Percentiles rank a stretch among this genome's conserved stretches.
Conservation (phyloP, 1,140 invertebrate species). For the Bombus polaris region DNA sequence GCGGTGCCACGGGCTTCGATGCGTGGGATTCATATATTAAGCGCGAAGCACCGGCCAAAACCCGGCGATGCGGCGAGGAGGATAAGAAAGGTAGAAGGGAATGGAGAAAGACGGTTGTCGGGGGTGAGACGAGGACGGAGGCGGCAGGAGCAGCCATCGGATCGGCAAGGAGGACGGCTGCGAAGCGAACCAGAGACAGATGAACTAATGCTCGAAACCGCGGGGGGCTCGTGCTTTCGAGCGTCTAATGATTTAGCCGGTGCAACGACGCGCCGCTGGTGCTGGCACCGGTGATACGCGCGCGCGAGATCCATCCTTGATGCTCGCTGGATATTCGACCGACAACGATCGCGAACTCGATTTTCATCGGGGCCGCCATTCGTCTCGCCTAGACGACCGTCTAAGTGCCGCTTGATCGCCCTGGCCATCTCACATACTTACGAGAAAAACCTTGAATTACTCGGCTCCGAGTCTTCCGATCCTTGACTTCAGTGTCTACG, state of each 20-base stretch:
- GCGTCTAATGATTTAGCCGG: slow-evolving; percentile 80
- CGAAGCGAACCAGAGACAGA: slow-evolving; percentile 78
- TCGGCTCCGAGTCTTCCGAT: neutral
- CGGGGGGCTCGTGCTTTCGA: slow-evolving; percentile 78
- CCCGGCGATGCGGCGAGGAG: slow-evolving; percentile 51
- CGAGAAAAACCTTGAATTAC: neutral
- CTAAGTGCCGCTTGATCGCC: slow-evolving; percentile 18
- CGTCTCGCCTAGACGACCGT: slow-evolving; percentile 59
- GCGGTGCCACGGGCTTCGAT: slow-evolving; percentile 78
- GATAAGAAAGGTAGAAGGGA: slow-evolving; percentile 56
- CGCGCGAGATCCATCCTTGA: slow-evolving; percentile 10
- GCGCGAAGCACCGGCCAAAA: slow-evolving; percentile 65
- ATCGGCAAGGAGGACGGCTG: slow-evolving; percentile 67
- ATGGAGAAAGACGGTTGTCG: slow-evolving; percentile 46
- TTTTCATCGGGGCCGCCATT: slow-evolving; percentile 70
- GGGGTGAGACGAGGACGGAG: slow-evolving; percentile 29
- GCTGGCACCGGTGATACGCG: slow-evolving; percentile 57
- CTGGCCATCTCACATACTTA: neutral
- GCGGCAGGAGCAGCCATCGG: slow-evolving; percentile 39
- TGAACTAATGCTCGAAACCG: slow-evolving; percentile 80
- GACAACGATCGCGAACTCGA: slow-evolving; percentile 73
- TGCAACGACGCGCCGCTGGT: slow-evolving; percentile 66
- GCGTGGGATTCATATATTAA: slow-evolving; percentile 81
- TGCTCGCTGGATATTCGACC: slow-evolving; percentile 30
- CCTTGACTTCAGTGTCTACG: no score